Evolutionary conservation across 2,113 vertebrate species (phyloP).

Genomic region (Craseonycteris thonglongyai): DNA sequence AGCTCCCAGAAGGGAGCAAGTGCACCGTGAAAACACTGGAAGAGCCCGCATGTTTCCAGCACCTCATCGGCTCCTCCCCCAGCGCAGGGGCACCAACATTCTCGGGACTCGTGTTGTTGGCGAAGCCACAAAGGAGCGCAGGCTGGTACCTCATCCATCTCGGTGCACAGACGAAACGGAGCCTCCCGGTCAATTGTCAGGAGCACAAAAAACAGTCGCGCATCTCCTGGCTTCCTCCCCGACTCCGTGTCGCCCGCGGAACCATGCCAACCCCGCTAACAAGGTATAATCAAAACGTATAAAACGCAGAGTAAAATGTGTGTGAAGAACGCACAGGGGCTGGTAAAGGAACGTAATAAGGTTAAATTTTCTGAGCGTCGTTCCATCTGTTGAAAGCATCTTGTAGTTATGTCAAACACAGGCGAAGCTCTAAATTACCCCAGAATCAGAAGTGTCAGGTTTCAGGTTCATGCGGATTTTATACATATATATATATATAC

Average conservation of each 20-base stretch:
- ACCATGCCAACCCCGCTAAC: slow-evolving; percentile 65
- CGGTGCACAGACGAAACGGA: slow-evolving; percentile 56
- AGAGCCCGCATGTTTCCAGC: slow-evolving; percentile 57
- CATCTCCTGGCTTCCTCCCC: slow-evolving; percentile 43
- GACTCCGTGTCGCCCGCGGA: slow-evolving; percentile 19
- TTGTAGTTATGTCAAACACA: slow-evolving; percentile 75
- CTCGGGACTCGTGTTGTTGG: slow-evolving; percentile 60
- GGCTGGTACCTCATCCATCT: slow-evolving; percentile 72
- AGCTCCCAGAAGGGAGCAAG: slow-evolving; percentile 68
- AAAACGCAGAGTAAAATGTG: slow-evolving; percentile 69
- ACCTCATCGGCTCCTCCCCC: slow-evolving; percentile 65
- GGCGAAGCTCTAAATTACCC: slow-evolving; percentile 73
- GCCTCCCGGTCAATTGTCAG: slow-evolving; percentile 53
- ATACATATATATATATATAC: slow-evolving; percentile 43
- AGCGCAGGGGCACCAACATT: slow-evolving; percentile 51
- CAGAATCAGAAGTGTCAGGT: slow-evolving; percentile 75
- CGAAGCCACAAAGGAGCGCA: slow-evolving; percentile 63
- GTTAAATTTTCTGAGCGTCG: slow-evolving; percentile 73
- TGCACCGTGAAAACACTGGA: slow-evolving; percentile 51
- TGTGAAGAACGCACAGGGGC: slow-evolving; percentile 62
- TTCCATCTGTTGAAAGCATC: slow-evolving; percentile 77
- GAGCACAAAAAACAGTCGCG: not conserved
- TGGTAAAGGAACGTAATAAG: slow-evolving; percentile 78
- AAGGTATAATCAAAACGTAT: slow-evolving; percentile 73
- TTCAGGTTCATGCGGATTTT: slow-evolving; percentile 71